Evolutionary conservation across 2,797 vertebrate species (phyloP).

Genomic region (Cephalopachus bancanus): DNA sequence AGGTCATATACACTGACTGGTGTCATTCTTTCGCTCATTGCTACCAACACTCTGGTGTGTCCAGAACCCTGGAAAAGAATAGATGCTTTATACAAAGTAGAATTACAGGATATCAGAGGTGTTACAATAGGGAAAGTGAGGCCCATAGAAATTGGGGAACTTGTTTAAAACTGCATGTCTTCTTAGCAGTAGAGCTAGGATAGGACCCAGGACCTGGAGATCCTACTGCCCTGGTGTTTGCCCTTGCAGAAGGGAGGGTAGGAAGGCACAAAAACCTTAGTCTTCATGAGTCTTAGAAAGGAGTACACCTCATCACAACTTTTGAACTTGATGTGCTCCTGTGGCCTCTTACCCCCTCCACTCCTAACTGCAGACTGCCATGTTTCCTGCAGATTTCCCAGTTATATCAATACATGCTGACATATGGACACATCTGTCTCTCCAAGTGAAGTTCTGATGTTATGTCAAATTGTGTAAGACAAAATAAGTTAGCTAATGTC

Average conservation of each 20-base stretch:
- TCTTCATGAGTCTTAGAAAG: not conserved
- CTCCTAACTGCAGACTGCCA: not conserved
- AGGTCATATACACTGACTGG: no score
- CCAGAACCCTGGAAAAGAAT: not conserved
- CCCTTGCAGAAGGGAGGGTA: not conserved
- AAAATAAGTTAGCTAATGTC: slow-evolving; percentile 70
- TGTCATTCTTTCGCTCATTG: not conserved
- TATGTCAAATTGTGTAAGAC: slow-evolving; percentile 43
- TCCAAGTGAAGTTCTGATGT: not conserved
- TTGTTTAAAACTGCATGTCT: not conserved
- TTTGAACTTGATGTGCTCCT: not conserved
- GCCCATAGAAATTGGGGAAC: not conserved
- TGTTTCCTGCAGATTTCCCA: slow-evolving; percentile 15
- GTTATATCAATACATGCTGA: not conserved
- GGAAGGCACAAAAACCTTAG: not conserved
- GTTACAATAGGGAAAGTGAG: not conserved
- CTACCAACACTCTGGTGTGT: not conserved
- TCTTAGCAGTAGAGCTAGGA: not conserved
- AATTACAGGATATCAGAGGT: not conserved
- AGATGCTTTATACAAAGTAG: not conserved
- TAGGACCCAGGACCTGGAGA: not conserved
- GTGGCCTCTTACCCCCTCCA: not conserved
- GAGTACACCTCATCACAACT: fast-evolving
- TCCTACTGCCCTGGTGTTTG: not conserved
- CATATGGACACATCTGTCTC: slow-evolving; percentile 47